A percentile compares a stretch with the other conserved stretches of the same genome.
These are phyloP conservation scores for Oceanites oceanicus DNA, from an alignment of 2,113 vertebrate genomes.

Conservation along the genomic window DNA sequence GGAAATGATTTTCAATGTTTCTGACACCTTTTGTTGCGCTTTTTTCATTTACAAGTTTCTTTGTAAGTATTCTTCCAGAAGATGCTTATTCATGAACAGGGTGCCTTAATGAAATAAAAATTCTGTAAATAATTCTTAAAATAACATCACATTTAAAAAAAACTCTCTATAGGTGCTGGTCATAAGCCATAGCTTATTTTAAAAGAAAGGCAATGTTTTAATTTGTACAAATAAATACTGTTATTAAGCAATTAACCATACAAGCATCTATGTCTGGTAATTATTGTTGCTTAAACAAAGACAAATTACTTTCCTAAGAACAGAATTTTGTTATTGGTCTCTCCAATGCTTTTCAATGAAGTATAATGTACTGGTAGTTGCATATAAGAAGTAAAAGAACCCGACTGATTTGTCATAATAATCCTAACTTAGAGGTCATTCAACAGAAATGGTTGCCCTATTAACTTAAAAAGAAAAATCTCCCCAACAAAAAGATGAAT, in stretches of 20 bases:
- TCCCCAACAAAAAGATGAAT: neutral
- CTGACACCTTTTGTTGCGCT: neutral
- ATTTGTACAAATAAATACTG: neutral
- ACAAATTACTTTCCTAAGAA: neutral
- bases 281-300: slow-evolving; percentile 39
- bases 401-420: neutral
- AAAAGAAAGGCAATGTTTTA: neutral
- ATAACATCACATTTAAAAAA: neutral
- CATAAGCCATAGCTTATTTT: neutral
- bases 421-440: neutral
- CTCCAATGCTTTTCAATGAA: neutral
- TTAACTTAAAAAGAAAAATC: slow-evolving; percentile 7
- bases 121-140: neutral
- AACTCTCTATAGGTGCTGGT: neutral
- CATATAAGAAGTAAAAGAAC: neutral
- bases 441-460: slow-evolving; percentile 13
- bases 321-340: neutral
- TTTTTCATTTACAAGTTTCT: neutral
- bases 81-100: neutral
- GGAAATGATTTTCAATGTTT: neutral
- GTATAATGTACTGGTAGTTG: neutral
- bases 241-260: slow-evolving; percentile 26
- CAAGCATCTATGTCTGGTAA: neutral
- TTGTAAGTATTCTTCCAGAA: neutral
- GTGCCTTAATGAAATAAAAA: neutral